phyloP scores from a whole-genome alignment of 2,113 vertebrate species.

The Cranoglanis bouderius region DNA sequence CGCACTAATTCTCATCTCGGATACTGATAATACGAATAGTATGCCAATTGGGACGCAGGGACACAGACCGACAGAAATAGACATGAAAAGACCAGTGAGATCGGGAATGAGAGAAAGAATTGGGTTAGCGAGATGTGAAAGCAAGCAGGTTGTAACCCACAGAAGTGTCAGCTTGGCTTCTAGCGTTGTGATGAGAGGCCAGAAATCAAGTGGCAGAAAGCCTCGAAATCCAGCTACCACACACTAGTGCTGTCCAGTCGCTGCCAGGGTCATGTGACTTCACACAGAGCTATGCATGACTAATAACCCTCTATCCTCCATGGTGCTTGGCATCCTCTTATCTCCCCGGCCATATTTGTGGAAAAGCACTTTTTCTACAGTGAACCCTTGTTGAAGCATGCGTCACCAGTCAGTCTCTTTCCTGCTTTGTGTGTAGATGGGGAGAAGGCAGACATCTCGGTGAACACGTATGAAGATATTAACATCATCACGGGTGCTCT shows the following conservation, averaged over 20 bases:
- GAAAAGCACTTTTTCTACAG: neutral
- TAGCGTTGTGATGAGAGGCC: neutral
- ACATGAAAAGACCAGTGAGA: neutral
- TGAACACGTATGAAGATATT: slow-evolving; percentile 96
- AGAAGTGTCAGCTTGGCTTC: neutral
- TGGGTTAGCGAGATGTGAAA: slow-evolving; percentile 5
- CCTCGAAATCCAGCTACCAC: slow-evolving; percentile 13
- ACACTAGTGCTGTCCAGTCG: neutral
- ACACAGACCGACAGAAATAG: neutral
- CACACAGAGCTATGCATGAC: slow-evolving; percentile 7
- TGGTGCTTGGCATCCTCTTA: slow-evolving; percentile 27
- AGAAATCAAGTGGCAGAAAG: neutral
- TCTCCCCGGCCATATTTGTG: slow-evolving; percentile 24
- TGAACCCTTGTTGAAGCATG: slow-evolving; percentile 1
- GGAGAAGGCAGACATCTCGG: slow-evolving; percentile 97
- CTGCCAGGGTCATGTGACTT: slow-evolving; percentile 13
- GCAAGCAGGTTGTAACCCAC: slow-evolving; percentile 18
- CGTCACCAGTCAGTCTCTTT: slow-evolving; percentile 7
- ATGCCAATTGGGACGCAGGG: no score
- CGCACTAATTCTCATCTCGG: no score
- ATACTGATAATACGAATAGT: no score
- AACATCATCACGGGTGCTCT: slow-evolving; percentile 98
- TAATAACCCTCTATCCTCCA: neutral
- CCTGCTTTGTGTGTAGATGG: slow-evolving; percentile 79
- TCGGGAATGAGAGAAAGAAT: slow-evolving; percentile 1